Conservation (phyloP, 2,888 invertebrate species). For the Calliopum simillimum region DNA sequence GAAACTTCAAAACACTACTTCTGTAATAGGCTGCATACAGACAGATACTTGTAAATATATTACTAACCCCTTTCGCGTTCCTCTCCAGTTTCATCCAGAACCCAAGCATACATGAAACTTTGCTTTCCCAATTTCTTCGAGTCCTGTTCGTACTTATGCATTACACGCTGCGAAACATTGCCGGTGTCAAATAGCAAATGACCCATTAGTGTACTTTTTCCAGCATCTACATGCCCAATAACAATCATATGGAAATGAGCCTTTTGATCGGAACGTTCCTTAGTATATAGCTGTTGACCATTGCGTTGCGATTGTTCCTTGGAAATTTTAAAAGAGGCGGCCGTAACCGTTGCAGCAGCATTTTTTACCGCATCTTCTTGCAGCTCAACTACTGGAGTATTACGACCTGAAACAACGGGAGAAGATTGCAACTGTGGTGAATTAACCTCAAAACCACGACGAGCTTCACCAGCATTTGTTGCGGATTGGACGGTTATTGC, state of each 20-base stretch:
- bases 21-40: too few species aligned
- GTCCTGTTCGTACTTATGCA: conserved; percentile 98
- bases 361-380: conserved; percentile 51
- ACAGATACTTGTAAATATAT: neutral
- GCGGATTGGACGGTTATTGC: conserved; percentile 44
- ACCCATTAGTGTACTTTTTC: conserved; percentile 82
- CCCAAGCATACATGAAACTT: conserved; percentile 99
- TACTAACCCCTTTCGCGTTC: conserved; percentile 83
- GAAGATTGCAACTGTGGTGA: conserved; percentile 79
- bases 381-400: conserved; percentile 67
- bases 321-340: conserved; percentile 55
- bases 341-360: conserved; percentile 30
- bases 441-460: conserved; percentile 62
- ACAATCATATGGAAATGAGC: conserved; percentile 92
- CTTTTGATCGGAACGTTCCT: conserved; percentile 83
- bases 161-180: conserved; percentile 85
- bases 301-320: conserved; percentile 68
- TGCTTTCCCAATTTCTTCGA: conserved; percentile 97
- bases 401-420: conserved; percentile 73
- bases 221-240: conserved; percentile 89
- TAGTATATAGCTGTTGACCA: conserved; percentile 72
- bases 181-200: conserved; percentile 89
- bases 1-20: too few species aligned
- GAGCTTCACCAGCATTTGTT: conserved; percentile 53
- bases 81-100: conserved; percentile 98